These are phyloP conservation scores for Apus apus DNA, from an alignment of 2,113 vertebrate species.

Conservation along the genomic window DNA sequence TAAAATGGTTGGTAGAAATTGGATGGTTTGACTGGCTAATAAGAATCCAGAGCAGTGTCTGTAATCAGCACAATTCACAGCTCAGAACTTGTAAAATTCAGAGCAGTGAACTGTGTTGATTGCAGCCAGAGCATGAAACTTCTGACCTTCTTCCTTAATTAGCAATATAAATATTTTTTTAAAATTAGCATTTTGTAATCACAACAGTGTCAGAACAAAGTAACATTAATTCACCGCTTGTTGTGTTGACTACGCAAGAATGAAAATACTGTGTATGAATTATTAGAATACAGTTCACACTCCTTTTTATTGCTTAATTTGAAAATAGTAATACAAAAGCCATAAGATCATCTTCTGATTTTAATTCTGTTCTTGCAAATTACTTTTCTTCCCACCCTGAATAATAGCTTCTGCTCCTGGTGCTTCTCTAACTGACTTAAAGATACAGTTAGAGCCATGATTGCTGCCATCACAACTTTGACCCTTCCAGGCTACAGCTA, in stretches of 20 bases:
- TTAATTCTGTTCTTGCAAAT: constrained; percentile 33
- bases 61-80: constrained; percentile 54
- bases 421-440: background rate
- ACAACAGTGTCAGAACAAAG: constrained; percentile 42
- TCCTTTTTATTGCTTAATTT: constrained; percentile 61
- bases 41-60: constrained; percentile 37
- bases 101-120: constrained; percentile 30
- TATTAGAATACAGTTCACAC: constrained; percentile 28
- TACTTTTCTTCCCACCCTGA: background rate
- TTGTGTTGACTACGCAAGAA: constrained; percentile 35
- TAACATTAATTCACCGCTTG: constrained; percentile 51
- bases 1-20: constrained; percentile 33
- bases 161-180: constrained; percentile 67
- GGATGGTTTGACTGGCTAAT: constrained; percentile 34
- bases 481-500: background rate
- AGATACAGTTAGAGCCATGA: background rate
- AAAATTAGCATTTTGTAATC: constrained; percentile 69
- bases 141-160: constrained; percentile 68
- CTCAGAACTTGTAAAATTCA: constrained; percentile 47
- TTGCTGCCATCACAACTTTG: background rate
- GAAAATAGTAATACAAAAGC: constrained; percentile 45
- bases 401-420: background rate
- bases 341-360: constrained; percentile 4
- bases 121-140: constrained; percentile 39
- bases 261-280: constrained; percentile 5